Percentiles rank a stretch among this genome's conserved stretches.
Conservation (phyloP, 1,140 invertebrate species). For the Rhagoletis pomonella region DNA sequence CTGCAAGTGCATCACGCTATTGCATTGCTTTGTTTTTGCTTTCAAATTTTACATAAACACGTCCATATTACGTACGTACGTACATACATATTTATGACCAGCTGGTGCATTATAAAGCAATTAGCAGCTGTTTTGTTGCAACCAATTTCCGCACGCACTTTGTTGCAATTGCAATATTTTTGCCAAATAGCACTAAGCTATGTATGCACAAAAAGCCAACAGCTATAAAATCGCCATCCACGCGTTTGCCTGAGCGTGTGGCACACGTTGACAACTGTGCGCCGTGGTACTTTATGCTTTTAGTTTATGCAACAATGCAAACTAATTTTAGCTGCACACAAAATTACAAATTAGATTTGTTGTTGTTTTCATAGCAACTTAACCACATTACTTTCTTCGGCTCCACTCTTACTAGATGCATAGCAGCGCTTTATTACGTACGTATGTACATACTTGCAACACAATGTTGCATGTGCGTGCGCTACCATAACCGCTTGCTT, state of each 20-base stretch:
- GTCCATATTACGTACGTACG: neutral
- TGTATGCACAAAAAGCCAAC: neutral
- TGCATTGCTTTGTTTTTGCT: too few relatives aligned
- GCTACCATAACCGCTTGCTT: neutral
- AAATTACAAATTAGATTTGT: neutral
- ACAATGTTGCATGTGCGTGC: conserved; percentile 28
- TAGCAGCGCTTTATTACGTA: neutral
- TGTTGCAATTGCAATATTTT: neutral
- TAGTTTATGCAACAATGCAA: conserved; percentile 18
- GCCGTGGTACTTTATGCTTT: neutral
- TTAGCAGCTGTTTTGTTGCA: conserved; percentile 26
- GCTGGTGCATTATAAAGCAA: conserved; percentile 24
- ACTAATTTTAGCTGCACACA: conserved; percentile 22
- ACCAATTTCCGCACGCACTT: neutral
- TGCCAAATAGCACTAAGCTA: neutral
- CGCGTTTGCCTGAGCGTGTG: neutral
- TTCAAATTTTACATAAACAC: neutral
- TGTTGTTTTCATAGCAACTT: neutral
- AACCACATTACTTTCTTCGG: neutral
- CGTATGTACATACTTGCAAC: neutral
- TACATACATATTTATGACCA: conserved; percentile 6
- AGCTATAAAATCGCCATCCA: neutral
- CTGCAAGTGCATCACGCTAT: too few relatives aligned
- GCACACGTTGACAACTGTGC: neutral
- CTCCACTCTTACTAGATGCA: neutral